Evolutionary conservation across 2,888 invertebrate species (phyloP), one percentile per base, ranked within the genome.

Genomic region (Clunio marinus): DNA sequence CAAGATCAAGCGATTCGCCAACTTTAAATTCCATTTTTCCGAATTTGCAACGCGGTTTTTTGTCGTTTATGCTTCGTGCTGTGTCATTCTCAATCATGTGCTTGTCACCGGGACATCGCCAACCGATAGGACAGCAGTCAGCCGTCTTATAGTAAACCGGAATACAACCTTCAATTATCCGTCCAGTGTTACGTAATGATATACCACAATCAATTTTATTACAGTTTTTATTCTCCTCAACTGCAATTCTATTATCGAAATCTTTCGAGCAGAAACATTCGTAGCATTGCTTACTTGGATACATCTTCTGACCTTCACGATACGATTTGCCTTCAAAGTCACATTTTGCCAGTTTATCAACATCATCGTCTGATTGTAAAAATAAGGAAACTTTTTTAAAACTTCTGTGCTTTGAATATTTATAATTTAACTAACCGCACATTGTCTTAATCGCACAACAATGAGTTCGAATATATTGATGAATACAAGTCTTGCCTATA

Each of bases 11-110:
- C 72, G 79, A 78, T 71, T 82, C 82, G 0, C 82, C 82, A 0
- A 82, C 77, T 0, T 74, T 72, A 68, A 82, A 72, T 2, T 79
- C 80, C 69, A 75, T 71, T 73, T 81, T 79, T 1, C 81, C 81
- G 72, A 80, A 82, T 25, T 73, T 71, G 69, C 82, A 82, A 70
- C 78, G 15, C 2, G 45, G 41, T 2, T 17, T 25, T 2, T 8
- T 17, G 2, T 13, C 22, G 13, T 57, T 37, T 24, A 15, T 25
- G 3, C 4, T 2, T 32, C 22, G 24, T 10, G 8, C 27, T 2
- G 13, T 55, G 27, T 37, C 41, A 8, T 24, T 20, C 17, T 28
- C 37, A 35, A 24, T 24, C 25, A 55, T 24, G 32, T 58, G 37
- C 22, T 68, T 27, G 7, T 68, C 58, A 2, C 32, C 68, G 15